Evolutionary conservation across 2,888 invertebrate genomes (phyloP), one percentile per base, ranked within the genome.

Genomic region (Geotrupes spiniger): DNA sequence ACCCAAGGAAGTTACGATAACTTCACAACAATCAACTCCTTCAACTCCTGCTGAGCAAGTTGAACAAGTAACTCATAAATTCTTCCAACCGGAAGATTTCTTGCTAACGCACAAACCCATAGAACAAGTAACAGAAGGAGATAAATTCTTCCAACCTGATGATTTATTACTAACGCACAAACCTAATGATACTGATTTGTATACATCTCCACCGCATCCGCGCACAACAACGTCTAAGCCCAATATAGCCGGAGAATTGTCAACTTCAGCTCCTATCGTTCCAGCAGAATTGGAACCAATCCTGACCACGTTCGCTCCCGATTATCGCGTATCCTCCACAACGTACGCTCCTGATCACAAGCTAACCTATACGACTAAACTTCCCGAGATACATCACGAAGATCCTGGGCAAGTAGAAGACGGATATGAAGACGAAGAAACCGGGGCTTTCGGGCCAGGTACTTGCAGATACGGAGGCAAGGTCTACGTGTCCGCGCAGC

Each of bases 401-500:
- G 66, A 63, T 31, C 42, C 59, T 10, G 69, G 63, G 25, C 68
- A 62, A 28, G 71, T 72, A 2, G 78, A 78, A 48, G 82, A 85
- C 52, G 87, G 89, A 60, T 87, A 89, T 63, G 84, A 82, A 54
- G 85, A 86, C 60, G 89, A 89, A 63, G 88, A 89, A 63, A 84
- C 84, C 63, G 81, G 83, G 46, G 76, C 82, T 4, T 89, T 90
- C 61, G 91, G 92, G 25, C 92, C 92, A 10, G 92, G 92, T 59
- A 93, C 92, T 40, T 94, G 94, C 65, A 81, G 93, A 62, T 94
- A 92, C 63, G 91, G 92, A 48, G 92, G 93, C 62, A 92, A 92
- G 75, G 85, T 93, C 38, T 94, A 92, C 71, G 91, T 93, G 31
- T 93, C 93, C 1, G 94, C 94, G 1, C 93, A 94, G 74, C 94